Base-by-base conservation (phyloP, 2,113 vertebrate genomes). In the Hippolais icterina region DNA sequence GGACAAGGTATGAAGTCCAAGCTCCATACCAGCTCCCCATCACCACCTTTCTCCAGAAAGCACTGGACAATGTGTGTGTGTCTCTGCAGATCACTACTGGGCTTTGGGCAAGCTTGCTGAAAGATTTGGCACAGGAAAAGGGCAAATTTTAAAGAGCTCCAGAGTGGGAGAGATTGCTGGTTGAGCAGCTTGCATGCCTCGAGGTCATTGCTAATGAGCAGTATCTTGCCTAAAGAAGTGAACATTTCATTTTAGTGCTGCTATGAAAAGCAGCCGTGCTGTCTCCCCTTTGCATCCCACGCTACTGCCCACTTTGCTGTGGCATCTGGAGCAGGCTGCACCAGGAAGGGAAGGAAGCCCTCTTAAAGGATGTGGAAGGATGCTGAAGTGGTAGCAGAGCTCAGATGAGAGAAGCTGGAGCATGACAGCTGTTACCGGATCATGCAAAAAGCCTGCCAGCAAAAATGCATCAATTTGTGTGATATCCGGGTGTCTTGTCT, bases 401-500 rank as follows among this genome's bases (percentile, higher is more conserved):
- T 96, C 81, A 71, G 88, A 96, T 87, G 92, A 96, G 88, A 97
- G 80, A 96, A 89, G 83, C 78, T 90, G 86, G 68, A 96, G 89
- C 85, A 41, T 97, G 97, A 97, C 97, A 97, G 97, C 96, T 97
- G 96, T 94, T 97, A 65, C 71, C 22, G 22, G 93, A 88, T 95
- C 94, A 89, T 78, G 94, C 96, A 87, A 93, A 96, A 96, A 94
- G 95, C 96, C 96, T 96, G 87, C 91, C 95, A 97, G 97, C 95
- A 93, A 93, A 96, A 97, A 97, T 72, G 94, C 97, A 97, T 97
- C 96, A 86, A 49, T 97, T 97, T 83, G 83, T 96, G 90, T 96
- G 96, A 97, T 96, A 96, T 96, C 96, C 25, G 93, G 87, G 95
- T 93, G 95, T 88, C 87, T 95, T 94, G 82, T 94, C 94, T 96